A percentile compares a stretch with the other conserved stretches of the same genome.
These are phyloP conservation scores for Aspidoscelis tigris DNA, from an alignment of 2,113 vertebrate species.

Conservation along the genomic window DNA sequence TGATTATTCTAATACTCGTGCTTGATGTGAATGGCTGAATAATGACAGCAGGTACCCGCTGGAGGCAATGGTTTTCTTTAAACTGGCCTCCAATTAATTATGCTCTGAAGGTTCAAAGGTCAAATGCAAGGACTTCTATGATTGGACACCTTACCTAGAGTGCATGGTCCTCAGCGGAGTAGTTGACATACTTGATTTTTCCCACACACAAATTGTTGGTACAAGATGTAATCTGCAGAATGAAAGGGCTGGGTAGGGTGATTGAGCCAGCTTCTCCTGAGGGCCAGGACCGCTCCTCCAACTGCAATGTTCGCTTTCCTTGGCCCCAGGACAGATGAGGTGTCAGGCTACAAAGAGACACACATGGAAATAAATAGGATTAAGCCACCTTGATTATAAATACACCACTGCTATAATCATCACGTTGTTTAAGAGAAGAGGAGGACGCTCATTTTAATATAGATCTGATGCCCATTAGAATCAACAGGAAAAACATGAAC, in stretches of 20 bases:
- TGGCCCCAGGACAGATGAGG: constrained; percentile 49
- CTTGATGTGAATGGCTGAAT: constrained; percentile 55
- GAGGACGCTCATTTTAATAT: background rate
- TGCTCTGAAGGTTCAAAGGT: constrained; percentile 57
- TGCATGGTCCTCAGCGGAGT: constrained; percentile 57
- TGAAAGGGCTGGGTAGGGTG: constrained; percentile 56
- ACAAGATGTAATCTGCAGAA: constrained; percentile 61
- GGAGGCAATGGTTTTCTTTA: constrained; percentile 50
- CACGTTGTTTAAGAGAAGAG: background rate
- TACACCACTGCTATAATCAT: constrained; percentile 45
- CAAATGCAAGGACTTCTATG: constrained; percentile 26
- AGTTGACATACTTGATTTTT: constrained; percentile 71
- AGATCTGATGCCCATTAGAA: background rate
- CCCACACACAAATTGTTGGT: constrained; percentile 72
- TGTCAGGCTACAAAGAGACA: constrained; percentile 61
- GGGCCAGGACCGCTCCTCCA: constrained; percentile 10
- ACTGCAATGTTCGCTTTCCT: constrained; percentile 32
- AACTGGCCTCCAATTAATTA: constrained; percentile 69
- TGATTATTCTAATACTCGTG: constrained; percentile 40
- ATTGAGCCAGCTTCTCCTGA: constrained; percentile 63
- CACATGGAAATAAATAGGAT: constrained; percentile 60
- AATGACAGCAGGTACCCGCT: constrained; percentile 52
- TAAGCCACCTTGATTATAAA: constrained; percentile 49
- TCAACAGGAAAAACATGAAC: accelerated
- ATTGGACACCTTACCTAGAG: constrained; percentile 67